Base-by-base conservation (phyloP, 2,888 invertebrate genomes). In the Cephus runcator region DNA sequence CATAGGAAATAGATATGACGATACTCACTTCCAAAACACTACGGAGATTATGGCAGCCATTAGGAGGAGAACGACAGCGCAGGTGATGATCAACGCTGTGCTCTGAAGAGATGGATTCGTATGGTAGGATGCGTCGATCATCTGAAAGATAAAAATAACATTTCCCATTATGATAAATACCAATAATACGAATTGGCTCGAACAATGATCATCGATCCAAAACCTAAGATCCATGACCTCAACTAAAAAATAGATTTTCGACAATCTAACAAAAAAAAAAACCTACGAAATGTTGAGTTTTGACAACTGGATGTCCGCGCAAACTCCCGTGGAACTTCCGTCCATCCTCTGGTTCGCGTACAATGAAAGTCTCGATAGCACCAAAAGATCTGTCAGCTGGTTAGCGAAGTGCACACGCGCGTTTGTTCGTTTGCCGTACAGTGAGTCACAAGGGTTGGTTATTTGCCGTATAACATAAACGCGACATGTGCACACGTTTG, bases 21-120 rank as follows among this genome's bases (percentile, higher is more conserved):
- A 77, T 92, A 96, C 96, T 96, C 94, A 97, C 97, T 96, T 97
- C 96, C 97, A 97, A 92, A 96, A 95, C 86, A 97, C 94, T 88
- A 96, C 95, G 88, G 96, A 95, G 88, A 95, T 96, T 89, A 97
- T 94, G 89, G 96, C 94, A 84, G 96, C 94, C 90, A 96, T 95
- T 86, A 96, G 93, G 85, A 96, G 93, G 85, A 97, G 93, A 80
- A 96, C 94, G 87, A 96, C 94, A 87, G 96, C 96, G 92, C 96
- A 96, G 86, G 96, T 94, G 83, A 95, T 96, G 92, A 97, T 96
- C 92, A 96, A 95, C 87, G 96, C 96, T 86, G 96, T 95, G 85
- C 96, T 96, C 92, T 96, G 96, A 87, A 97, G 93, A 83, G 96
- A 96, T 85, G 96, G 96, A 90, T 96, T 96, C 92, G 95, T 96